Percentiles rank a stretch among this genome's conserved stretches.
Conservation (phyloP, 2,797 vertebrate species). For the Pipistrellus pipistrellus region DNA sequence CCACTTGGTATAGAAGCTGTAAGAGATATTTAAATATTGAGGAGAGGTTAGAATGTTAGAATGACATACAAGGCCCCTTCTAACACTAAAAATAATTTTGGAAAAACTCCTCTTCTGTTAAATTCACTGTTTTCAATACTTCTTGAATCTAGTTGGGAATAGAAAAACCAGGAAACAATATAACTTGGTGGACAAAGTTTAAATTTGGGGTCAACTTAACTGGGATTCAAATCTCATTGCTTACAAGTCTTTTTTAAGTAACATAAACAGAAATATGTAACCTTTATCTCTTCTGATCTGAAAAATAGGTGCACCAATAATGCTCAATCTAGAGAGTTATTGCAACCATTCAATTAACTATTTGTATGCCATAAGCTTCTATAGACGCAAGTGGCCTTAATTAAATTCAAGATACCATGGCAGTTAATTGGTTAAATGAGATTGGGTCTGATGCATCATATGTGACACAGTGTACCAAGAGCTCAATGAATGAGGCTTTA, state of each 20-base stretch:
- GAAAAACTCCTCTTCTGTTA: background rate
- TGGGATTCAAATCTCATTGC: background rate
- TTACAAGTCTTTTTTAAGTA: background rate
- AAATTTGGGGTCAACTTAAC: background rate
- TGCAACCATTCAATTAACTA: background rate
- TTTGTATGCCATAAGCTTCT: too few species aligned
- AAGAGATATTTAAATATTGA: background rate
- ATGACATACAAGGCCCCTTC: background rate
- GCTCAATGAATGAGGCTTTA: background rate
- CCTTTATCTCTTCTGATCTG: background rate
- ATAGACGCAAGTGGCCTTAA: too few species aligned
- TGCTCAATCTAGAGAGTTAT: background rate
- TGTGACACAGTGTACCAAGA: background rate
- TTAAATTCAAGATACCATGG: too few species aligned
- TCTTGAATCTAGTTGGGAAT: background rate
- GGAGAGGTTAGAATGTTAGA: background rate
- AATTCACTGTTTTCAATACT: background rate
- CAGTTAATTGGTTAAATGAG: background rate
- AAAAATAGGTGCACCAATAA: background rate
- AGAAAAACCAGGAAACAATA: background rate
- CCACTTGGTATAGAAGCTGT: background rate
- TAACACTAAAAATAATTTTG: slow-evolving; percentile 25
- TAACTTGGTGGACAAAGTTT: background rate
- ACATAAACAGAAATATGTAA: background rate
- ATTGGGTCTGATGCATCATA: background rate